These are phyloP conservation scores for Elmis aenea DNA, from an alignment of 2,888 invertebrate species.

Conservation along the genomic window DNA sequence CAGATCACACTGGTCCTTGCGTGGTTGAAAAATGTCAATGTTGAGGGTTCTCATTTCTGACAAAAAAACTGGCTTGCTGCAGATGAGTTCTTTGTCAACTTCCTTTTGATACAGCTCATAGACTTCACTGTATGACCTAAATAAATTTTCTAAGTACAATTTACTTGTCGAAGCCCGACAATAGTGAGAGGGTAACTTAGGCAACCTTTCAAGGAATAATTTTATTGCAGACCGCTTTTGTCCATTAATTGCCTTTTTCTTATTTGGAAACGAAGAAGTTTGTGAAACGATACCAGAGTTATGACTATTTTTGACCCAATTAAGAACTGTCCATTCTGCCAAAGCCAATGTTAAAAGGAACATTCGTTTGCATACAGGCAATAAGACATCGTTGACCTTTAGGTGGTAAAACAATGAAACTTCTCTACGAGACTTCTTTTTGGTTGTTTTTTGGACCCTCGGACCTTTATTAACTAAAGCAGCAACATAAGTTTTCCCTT, in stretches of 20 bases:
- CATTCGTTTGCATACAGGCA: not conserved
- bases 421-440: too few species aligned
- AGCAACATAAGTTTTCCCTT: not conserved
- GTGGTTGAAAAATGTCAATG: slow-evolving; percentile 25
- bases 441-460: too few species aligned
- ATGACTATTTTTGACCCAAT: not conserved
- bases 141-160: slow-evolving; percentile 24
- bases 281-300: not conserved
- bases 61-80: slow-evolving; percentile 20
- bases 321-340: not conserved
- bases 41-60: slow-evolving; percentile 21
- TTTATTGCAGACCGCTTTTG: not conserved
- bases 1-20: slow-evolving; percentile 26
- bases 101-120: slow-evolving; percentile 19
- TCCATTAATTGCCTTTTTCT: too few species aligned
- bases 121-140: slow-evolving; percentile 12
- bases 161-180: too few species aligned
- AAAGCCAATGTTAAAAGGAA: not conserved
- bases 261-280: not conserved
- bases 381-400: too few species aligned
- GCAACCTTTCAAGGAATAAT: not conserved
- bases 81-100: slow-evolving; percentile 11
- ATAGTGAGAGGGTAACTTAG: too few species aligned
- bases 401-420: too few species aligned
- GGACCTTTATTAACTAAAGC: too few species aligned